Evolutionary conservation across 2,113 vertebrate species (phyloP).

Genomic region (Typhlomys cinereus): DNA sequence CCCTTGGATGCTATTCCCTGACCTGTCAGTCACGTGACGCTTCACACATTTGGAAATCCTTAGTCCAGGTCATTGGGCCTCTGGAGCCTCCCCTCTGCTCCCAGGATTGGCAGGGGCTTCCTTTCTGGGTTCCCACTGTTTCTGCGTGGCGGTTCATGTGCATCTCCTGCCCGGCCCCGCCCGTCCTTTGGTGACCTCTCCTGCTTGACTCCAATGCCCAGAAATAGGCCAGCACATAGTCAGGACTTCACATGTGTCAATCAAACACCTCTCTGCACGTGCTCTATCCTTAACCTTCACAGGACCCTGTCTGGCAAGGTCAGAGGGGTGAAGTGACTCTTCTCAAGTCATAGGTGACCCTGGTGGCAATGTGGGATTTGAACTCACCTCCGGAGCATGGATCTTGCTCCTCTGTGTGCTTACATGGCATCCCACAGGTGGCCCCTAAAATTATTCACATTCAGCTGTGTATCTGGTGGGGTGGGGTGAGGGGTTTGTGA

Average conservation of each 20-base stretch:
- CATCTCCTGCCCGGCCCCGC: background rate
- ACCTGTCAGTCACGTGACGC: background rate
- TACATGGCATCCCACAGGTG: fast-evolving
- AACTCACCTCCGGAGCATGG: background rate
- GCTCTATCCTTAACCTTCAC: background rate
- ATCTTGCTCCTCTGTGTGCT: background rate
- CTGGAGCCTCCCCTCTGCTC: background rate
- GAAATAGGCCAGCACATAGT: background rate
- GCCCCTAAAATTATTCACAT: too few species aligned
- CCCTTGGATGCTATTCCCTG: background rate
- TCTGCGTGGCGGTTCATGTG: fast-evolving
- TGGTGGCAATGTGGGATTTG: background rate
- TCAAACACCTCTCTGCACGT: background rate
- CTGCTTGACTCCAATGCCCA: background rate
- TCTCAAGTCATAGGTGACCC: background rate
- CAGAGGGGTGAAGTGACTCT: background rate
- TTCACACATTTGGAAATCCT: background rate
- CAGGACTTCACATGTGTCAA: background rate
- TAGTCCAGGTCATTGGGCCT: background rate
- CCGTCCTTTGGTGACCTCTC: background rate
- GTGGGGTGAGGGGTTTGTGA: background rate
- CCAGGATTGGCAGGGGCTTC: background rate
- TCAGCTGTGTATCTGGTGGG: too few species aligned
- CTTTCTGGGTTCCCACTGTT: background rate
- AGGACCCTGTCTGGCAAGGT: background rate